Percentiles rank a stretch among this genome's conserved stretches.
phyloP scores from a whole-genome alignment of 2,113 vertebrate species.

The Phainopepla nitens region DNA sequence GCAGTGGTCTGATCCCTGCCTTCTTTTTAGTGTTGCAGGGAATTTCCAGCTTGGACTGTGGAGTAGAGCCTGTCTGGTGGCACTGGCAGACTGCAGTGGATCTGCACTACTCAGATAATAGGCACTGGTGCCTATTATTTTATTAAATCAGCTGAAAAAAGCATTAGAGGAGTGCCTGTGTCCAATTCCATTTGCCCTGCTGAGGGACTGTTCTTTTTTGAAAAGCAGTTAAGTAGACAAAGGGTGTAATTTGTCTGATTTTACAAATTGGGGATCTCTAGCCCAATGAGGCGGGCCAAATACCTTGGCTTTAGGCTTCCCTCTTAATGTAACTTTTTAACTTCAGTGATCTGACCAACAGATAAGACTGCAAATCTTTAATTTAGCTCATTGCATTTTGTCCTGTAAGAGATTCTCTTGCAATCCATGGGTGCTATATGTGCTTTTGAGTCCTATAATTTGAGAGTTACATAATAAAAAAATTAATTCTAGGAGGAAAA shows the following conservation, averaged over 20 bases:
- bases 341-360: neutral
- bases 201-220: neutral
- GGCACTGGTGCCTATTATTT: neutral
- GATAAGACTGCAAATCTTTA: neutral
- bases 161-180: neutral
- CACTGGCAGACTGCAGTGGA: neutral
- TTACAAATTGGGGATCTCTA: neutral
- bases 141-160: neutral
- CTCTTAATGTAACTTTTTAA: neutral
- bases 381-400: neutral
- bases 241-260: neutral
- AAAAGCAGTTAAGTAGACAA: neutral
- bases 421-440: fast-evolving
- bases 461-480: neutral
- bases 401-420: neutral
- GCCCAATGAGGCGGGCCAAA: neutral
- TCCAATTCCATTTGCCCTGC: neutral
- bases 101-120: neutral
- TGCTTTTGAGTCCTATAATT: neutral
- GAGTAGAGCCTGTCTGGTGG: neutral
- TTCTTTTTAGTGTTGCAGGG: neutral
- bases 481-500: neutral
- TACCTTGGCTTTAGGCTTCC: neutral
- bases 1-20: neutral
- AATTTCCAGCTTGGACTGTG: neutral